phyloP scores from a whole-genome alignment of 1,140 invertebrate species.

The Pseudomyrmex pallidus region DNA sequence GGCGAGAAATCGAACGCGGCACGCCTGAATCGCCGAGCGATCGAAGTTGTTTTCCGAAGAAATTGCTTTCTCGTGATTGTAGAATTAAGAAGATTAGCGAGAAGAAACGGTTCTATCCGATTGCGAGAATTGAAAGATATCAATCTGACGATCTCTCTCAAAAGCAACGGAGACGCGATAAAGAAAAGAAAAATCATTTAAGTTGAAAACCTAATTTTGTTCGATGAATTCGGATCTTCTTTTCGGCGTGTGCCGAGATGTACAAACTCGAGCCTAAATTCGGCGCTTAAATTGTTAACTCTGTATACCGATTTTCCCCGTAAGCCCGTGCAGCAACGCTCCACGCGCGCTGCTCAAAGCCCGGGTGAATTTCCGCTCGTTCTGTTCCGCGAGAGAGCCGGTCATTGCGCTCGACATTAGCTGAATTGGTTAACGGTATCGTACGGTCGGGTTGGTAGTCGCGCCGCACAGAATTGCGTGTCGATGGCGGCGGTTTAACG shows the following conservation, averaged over 20 bases:
- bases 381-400: background rate
- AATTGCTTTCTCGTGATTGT: conserved; percentile 33
- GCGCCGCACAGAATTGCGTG: conserved; percentile 20
- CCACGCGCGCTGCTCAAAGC: background rate
- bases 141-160: conserved; percentile 11
- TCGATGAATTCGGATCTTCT: background rate
- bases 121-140: conserved; percentile 12
- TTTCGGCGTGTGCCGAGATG: background rate
- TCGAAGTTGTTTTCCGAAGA: conserved; percentile 6
- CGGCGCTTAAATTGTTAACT: background rate
- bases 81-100: conserved; percentile 52
- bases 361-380: conserved; percentile 13
- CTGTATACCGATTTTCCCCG: too few relatives aligned
- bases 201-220: too few relatives aligned
- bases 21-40: conserved; percentile 29
- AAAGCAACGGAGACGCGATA: too few relatives aligned
- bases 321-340: background rate
- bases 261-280: background rate
- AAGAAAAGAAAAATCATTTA: too few relatives aligned
- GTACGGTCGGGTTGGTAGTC: background rate
- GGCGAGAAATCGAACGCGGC: conserved; percentile 45
- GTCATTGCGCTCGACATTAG: conserved; percentile 10
- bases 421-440: conserved; percentile 33
- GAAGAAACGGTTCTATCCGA: conserved; percentile 10
- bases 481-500: conserved; percentile 47